A percentile compares a stretch with the other conserved stretches of the same genome.
These are phyloP conservation scores for Myrmophylax atrothorax DNA, from an alignment of 2,113 vertebrate species.

Conservation along the genomic window DNA sequence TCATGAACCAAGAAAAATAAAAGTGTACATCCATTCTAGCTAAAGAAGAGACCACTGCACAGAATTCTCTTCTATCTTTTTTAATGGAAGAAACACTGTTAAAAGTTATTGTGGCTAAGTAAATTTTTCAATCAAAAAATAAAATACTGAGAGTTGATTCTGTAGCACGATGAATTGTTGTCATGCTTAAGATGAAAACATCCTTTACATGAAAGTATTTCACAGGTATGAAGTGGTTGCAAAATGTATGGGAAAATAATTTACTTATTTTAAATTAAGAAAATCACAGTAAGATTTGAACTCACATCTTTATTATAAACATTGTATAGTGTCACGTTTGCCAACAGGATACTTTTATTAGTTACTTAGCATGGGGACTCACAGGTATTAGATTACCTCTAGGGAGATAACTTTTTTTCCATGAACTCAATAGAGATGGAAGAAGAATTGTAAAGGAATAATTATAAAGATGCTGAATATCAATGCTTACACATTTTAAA, in stretches of 20 bases:
- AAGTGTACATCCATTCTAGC: background rate
- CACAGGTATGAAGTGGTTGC: background rate
- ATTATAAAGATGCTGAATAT: background rate
- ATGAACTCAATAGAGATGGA: background rate
- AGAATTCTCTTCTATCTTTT: background rate
- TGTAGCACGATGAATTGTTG: background rate
- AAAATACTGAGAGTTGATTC: background rate
- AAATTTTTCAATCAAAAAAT: background rate
- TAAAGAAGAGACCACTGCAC: background rate
- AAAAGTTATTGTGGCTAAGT: background rate
- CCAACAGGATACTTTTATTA: background rate
- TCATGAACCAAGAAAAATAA: background rate
- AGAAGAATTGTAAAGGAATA: background rate
- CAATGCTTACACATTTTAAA: background rate
- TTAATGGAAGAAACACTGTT: background rate
- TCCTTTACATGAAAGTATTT: background rate
- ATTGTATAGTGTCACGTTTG: background rate
- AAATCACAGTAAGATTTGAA: background rate
- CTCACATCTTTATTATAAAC: background rate
- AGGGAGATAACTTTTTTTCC: background rate
- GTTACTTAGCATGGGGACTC: background rate
- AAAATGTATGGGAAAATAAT: background rate
- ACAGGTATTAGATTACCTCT: background rate
- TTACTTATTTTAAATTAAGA: background rate
- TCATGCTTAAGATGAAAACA: background rate